Evolutionary conservation across 2,888 invertebrate species (phyloP).

Genomic region (Drepana falcataria): DNA sequence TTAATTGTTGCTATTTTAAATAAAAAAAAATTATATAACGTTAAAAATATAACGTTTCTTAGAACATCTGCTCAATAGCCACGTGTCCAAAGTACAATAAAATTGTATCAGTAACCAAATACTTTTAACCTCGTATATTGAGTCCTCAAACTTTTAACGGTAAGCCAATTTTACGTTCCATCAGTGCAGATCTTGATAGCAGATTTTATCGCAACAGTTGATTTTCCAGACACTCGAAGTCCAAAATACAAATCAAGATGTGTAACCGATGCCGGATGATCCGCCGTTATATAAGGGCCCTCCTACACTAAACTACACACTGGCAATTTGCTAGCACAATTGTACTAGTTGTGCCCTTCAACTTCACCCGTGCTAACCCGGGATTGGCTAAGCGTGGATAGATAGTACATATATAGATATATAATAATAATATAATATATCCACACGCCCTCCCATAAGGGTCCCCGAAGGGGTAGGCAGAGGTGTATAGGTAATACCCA

Average conservation of each 20-base stretch:
- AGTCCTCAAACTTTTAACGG: constrained; percentile 17
- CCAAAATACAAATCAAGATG: constrained; percentile 48
- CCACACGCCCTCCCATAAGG: too few relatives aligned
- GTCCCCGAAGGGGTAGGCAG: too few relatives aligned
- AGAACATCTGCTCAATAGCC: constrained; percentile 13
- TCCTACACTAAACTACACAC: background rate
- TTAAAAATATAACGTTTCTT: background rate
- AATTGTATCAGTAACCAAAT: too few relatives aligned
- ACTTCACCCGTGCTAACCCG: too few relatives aligned
- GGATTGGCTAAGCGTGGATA: too few relatives aligned
- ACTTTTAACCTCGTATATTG: too few relatives aligned
- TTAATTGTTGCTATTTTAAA: background rate
- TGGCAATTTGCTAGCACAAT: too few relatives aligned
- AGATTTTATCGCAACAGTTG: constrained; percentile 39
- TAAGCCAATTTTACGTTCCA: constrained; percentile 57
- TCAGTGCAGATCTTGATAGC: constrained; percentile 17
- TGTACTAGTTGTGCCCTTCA: too few relatives aligned
- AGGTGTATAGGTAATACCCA: too few relatives aligned
- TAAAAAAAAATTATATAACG: too few relatives aligned
- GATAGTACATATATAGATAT: too few relatives aligned
- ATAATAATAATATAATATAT: too few relatives aligned
- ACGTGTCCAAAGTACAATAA: constrained; percentile 18
- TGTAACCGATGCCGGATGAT: constrained; percentile 51
- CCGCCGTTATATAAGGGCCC: constrained; percentile 28
- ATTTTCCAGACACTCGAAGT: constrained; percentile 28